Base-by-base conservation (phyloP, 2,113 vertebrate genomes). In the Heterochromis multidens region DNA sequence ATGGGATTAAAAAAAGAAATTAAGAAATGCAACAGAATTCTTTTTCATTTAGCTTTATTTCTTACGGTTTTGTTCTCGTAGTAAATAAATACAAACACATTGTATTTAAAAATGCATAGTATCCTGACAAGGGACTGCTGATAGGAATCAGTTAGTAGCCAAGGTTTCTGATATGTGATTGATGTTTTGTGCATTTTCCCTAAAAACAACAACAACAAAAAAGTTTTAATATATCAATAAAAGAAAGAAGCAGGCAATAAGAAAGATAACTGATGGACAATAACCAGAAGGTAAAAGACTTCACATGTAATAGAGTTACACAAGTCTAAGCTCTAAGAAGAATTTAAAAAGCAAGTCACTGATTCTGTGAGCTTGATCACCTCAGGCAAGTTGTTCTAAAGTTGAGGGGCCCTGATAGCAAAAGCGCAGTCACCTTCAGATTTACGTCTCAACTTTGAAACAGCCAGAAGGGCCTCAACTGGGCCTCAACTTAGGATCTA, bases 141-240 rank as follows among this genome's bases (percentile, higher is more conserved):
- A 40, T 40, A 10, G 1, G 25, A 70, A 70, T 70, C 7, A 46
- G 14, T 35, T 67, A n/a, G 63, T 23, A 67, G 63, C 63, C n/a
- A 11, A 0, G 10, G 16, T 49, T 31, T 52, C 43, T 72, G 7
- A 4, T n/a, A 56, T n/a, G 21, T 56, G 52, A n/a, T 56, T 3
- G 52, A 2, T 31, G 67, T 70, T 70, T 70, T 70, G 35, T 67
- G 63, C 1, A 43, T 67, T 67, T 67, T 25, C n/a, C 12, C 7
- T 16, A 67, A 43, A 6, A 4, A 2, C n/a, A 7, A 6, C 25
- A 43, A 17, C 17, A 0, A 67, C 0, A n/a, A 67, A 2, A 10
- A 67, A 67, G 8, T 43, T 70, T 46, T 46, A 2, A 7, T 4
- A 17, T 46, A 49, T 7, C 40, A 72, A 16, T 29, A 40, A 72